Evolutionary conservation across 2,888 invertebrate genomes (phyloP), one percentile per base, ranked within the genome.

Genomic region (Diploptera punctata): DNA sequence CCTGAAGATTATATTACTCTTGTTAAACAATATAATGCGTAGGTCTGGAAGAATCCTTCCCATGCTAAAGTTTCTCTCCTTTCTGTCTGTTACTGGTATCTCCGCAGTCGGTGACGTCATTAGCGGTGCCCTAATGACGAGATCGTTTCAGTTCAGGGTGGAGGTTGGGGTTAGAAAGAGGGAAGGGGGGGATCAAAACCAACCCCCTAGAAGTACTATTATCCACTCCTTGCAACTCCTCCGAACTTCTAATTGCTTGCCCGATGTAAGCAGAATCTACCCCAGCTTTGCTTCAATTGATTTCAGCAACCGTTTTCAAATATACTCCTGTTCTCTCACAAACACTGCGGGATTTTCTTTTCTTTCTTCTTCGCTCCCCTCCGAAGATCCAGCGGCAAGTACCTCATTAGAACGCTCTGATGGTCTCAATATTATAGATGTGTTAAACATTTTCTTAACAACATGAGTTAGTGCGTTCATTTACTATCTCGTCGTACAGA

Each of bases 101-200:
- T 47, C 65, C 65, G 65, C 47, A 65, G 65, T 65, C 47, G 44
- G 65, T 65, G 65, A 65, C 65, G 65, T 65, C 65, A 65, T 65
- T 65, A 65, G 65, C 65, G 65, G 65, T 65, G 26, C 65, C 65
- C 65, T 65, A 65, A 65, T 65, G 65, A 65, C 65, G 65, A 65
- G 44, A 65, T 65, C 38, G 33, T 60, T 60, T 61, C 61, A 38
- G 61, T 38, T 33, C 33, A 19, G 3, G 10, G 61, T 4, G 24
- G 16, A 24, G 26, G 65, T 5, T 21, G 38, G 61, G 24, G 24
- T 26, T 4, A 16, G 44, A 44, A 21, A 13, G 44, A 7, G 24
- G 4, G 26, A 47, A 18, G 26, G 18, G 44, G 29, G 38, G 47
- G 65, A 29, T 19, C 44, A 26, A 65, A 65, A 65, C 47, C 47